phyloP scores from a whole-genome alignment of 2,888 invertebrate species.

The Philaethria dido region DNA sequence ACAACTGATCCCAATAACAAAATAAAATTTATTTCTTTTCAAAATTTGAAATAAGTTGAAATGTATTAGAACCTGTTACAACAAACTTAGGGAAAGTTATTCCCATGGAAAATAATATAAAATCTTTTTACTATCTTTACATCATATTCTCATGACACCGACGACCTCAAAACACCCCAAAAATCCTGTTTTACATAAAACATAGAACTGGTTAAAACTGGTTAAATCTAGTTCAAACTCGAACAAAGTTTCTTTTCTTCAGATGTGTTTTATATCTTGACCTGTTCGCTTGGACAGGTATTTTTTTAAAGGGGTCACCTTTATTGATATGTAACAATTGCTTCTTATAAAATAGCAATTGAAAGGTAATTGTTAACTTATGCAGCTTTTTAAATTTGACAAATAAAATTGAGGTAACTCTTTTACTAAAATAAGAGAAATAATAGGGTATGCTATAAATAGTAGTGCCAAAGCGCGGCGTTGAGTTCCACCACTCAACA shows the following conservation, averaged over 20 bases:
- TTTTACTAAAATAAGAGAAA: background rate
- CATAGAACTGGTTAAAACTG: conserved; percentile 19
- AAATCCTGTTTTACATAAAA: conserved; percentile 24
- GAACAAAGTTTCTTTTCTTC: conserved; percentile 27
- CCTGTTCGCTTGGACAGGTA: conserved; percentile 41
- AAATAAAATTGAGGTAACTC: background rate
- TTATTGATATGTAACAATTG: background rate
- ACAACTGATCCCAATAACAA: background rate
- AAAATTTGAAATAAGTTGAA: background rate
- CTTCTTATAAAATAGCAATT: background rate
- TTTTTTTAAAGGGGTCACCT: conserved; percentile 24
- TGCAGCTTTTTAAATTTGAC: background rate
- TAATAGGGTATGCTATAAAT: too few species aligned
- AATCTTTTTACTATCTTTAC: conserved; percentile 22
- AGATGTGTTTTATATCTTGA: conserved; percentile 35
- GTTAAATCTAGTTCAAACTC: conserved; percentile 32
- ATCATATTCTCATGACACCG: conserved; percentile 34
- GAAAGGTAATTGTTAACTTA: background rate
- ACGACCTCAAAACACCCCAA: conserved; percentile 35
- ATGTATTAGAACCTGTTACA: conserved; percentile 8
- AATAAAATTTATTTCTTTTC: conserved; percentile 3
- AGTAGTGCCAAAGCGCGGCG: too few species aligned
- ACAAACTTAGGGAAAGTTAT: conserved; percentile 7
- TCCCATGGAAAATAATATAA: conserved; percentile 24
- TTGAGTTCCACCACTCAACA: too few species aligned